These are phyloP conservation scores for Typhlichthys subterraneus DNA, from an alignment of 2,797 vertebrate species.

Conservation along the genomic window DNA sequence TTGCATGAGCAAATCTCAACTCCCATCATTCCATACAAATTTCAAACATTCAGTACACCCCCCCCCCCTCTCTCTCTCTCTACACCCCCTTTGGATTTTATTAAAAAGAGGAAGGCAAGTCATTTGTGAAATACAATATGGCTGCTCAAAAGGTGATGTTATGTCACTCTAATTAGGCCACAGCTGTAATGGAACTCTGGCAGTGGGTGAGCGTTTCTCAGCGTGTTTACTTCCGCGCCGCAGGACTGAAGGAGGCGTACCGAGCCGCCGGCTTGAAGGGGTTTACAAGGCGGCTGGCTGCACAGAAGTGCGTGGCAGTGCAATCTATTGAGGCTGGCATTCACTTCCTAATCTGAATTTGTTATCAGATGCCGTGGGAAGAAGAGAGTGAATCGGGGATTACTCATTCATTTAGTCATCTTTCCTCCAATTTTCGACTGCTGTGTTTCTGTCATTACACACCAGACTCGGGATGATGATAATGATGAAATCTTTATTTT, in stretches of 20 bases:
- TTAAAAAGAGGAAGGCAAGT: conserved; percentile 46
- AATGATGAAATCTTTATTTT: conserved; percentile 77
- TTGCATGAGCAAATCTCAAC: conserved; percentile 57
- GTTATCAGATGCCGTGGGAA: conserved; percentile 63
- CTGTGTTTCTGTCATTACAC: conserved; percentile 69
- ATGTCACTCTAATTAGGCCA: conserved; percentile 56
- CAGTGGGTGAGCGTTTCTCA: conserved; percentile 45
- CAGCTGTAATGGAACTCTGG: conserved; percentile 52
- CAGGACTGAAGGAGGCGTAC: conserved; percentile 57
- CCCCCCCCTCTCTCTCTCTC: neutral
- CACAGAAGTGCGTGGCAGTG: conserved; percentile 50
- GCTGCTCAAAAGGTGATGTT: conserved; percentile 48
- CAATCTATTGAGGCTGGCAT: conserved; percentile 51
- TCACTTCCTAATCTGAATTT: conserved; percentile 56
- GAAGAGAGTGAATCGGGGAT: conserved; percentile 63
- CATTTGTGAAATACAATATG: conserved; percentile 54
- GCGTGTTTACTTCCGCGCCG: conserved; percentile 63
- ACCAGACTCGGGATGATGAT: conserved; percentile 65
- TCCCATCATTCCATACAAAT: conserved; percentile 33
- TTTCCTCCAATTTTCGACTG: conserved; percentile 68
- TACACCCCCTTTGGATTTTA: conserved; percentile 23
- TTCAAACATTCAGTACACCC: conserved; percentile 41
- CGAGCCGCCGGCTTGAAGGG: conserved; percentile 51
- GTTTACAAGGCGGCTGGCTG: conserved; percentile 53
- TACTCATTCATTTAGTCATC: conserved; percentile 71